Percentiles rank a stretch among this genome's conserved stretches.
Conservation (phyloP, 2,113 vertebrate genomes). For the Bettongia penicillata region DNA sequence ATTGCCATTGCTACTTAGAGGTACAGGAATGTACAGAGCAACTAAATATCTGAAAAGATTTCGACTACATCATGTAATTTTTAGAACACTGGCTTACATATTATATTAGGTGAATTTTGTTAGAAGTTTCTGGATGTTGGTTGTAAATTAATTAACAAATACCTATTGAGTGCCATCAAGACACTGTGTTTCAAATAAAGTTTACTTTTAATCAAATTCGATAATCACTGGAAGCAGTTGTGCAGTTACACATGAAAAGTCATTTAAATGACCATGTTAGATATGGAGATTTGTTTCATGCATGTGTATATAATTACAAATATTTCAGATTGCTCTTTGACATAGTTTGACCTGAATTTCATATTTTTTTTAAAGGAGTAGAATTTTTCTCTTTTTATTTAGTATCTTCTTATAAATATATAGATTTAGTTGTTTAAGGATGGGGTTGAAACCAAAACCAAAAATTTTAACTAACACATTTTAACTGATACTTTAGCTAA, state of each 20-base stretch:
- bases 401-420: neutral
- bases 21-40: neutral
- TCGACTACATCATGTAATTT: neutral
- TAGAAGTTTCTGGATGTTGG: neutral
- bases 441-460: neutral
- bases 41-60: neutral
- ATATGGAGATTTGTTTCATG: neutral
- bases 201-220: slow-evolving; percentile 35
- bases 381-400: neutral
- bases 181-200: slow-evolving; percentile 25
- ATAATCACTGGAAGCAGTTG: neutral
- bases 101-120: neutral
- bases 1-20: neutral
- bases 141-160: slow-evolving; percentile 36
- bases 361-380: neutral
- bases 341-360: neutral
- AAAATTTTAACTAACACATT: neutral
- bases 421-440: neutral
- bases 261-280: neutral
- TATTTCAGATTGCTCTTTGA: neutral
- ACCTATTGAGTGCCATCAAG: neutral
- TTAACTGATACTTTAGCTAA: neutral
- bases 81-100: neutral
- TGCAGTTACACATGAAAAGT: neutral
- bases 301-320: neutral